phyloP scores from a whole-genome alignment of 1,140 invertebrate species.

The Rhynchophorus ferrugineus region DNA sequence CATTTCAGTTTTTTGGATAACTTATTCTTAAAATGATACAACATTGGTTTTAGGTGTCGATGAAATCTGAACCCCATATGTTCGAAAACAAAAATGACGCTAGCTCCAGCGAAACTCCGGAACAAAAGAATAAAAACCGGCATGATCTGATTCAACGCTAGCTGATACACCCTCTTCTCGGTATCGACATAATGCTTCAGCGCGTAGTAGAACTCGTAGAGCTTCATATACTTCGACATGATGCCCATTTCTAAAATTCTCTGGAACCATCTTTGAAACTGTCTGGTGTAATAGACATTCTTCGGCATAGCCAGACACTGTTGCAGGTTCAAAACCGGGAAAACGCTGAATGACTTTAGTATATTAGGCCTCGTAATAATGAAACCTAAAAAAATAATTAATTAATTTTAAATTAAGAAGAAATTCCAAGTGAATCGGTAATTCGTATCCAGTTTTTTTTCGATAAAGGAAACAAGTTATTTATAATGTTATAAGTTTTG shows the following conservation, averaged over 20 bases:
- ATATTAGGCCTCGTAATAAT: conserved; percentile 10
- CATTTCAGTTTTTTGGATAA: too few species aligned
- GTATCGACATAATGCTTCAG: conserved; percentile 3
- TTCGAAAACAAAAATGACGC: not conserved
- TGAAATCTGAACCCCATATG: too few species aligned
- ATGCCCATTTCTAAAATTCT: conserved; percentile 8
- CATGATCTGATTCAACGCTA: conserved; percentile 4
- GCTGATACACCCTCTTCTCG: conserved; percentile 3
- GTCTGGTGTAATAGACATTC: conserved; percentile 2
- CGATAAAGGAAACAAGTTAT: not conserved
- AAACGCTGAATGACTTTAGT: conserved; percentile 9
- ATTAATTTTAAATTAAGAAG: too few species aligned
- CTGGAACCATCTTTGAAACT: conserved; percentile 4
- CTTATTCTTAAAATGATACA: too few species aligned
- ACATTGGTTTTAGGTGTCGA: too few species aligned
- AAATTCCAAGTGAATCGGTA: not conserved
- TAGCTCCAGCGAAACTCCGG: not conserved
- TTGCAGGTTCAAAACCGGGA: conserved; percentile 6
- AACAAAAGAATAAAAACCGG: not conserved
- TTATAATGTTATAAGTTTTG: too few species aligned
- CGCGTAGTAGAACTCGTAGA: conserved; percentile 8
- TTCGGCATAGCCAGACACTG: conserved; percentile 13
- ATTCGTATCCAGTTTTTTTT: not conserved
- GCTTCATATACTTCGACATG: conserved; percentile 2
- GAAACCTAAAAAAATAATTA: conserved; percentile 10